Conservation (phyloP, 2,797 vertebrate genomes). For the Micromesistius poutassou region DNA sequence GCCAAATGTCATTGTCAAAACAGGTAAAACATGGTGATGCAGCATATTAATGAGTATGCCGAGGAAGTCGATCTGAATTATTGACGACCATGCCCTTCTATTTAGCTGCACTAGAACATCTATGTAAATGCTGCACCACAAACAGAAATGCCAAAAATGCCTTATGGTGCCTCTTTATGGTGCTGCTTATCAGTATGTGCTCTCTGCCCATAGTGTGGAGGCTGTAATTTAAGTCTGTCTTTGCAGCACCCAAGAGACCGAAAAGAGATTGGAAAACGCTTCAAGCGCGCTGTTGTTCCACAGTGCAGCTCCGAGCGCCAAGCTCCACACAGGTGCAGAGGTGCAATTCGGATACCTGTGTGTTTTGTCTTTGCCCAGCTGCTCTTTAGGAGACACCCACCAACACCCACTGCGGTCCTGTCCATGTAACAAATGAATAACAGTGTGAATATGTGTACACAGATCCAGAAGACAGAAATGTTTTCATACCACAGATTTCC, state of each 20-base stretch:
- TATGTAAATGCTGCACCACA: not conserved
- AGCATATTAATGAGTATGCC: not conserved
- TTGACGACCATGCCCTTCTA: not conserved
- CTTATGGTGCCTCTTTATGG: slow-evolving; percentile 1
- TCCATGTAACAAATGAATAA: not conserved
- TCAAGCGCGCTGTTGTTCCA: slow-evolving; percentile 18
- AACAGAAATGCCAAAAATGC: not conserved
- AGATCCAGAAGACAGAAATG: not conserved
- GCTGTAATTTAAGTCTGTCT: slow-evolving; percentile 36
- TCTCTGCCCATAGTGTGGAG: slow-evolving; percentile 23
- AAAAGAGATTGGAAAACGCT: slow-evolving; percentile 35
- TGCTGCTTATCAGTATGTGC: slow-evolving; percentile 18
- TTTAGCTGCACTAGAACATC: not conserved
- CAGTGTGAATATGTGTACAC: not conserved
- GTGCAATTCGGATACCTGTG: slow-evolving; percentile 45
- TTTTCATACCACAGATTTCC: not conserved
- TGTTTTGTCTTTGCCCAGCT: not conserved
- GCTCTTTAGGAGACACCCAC: slow-evolving; percentile 6
- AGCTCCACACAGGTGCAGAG: slow-evolving; percentile 15
- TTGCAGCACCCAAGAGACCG: slow-evolving; percentile 29
- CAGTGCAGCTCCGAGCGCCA: slow-evolving; percentile 6
- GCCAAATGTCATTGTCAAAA: not conserved
- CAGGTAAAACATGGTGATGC: not conserved
- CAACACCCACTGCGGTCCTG: slow-evolving; percentile 7
- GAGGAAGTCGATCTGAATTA: not conserved